A percentile compares a stretch with the other conserved stretches of the same genome.
phyloP scores from a whole-genome alignment of 2,888 invertebrate species.

The Lithodes maja region DNA sequence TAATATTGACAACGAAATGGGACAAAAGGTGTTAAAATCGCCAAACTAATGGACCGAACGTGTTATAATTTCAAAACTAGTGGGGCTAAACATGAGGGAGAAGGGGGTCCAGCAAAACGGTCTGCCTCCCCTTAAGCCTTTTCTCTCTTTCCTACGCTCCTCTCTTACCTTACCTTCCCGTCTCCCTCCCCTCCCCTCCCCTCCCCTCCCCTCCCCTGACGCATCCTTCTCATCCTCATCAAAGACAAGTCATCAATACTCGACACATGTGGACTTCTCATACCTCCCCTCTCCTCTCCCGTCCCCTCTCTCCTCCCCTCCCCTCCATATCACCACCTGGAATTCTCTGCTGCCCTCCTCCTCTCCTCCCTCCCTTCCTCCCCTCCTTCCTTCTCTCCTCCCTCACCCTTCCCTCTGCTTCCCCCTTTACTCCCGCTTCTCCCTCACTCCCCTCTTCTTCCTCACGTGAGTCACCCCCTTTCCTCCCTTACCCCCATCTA shows the following conservation, averaged over 20 bases:
- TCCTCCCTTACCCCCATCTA: neutral
- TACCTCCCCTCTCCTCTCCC: neutral
- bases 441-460: neutral
- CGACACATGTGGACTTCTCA: slow-evolving; percentile 38
- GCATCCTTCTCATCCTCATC: slow-evolving; percentile 19
- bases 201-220: neutral
- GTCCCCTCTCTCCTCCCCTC: neutral
- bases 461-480: neutral
- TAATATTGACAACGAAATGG: too few relatives aligned
- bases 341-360: neutral
- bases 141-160: neutral
- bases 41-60: too few relatives aligned
- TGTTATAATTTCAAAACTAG: too few relatives aligned
- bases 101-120: too few relatives aligned
- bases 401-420: neutral
- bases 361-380: neutral
- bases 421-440: neutral
- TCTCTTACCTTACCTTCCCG: neutral
- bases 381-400: neutral
- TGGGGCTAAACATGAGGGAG: too few relatives aligned
- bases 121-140: neutral
- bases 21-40: too few relatives aligned
- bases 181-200: slow-evolving; percentile 9
- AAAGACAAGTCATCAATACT: slow-evolving; percentile 37
- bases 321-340: neutral